A percentile compares a stretch with the other conserved stretches of the same genome.
Evolutionary conservation across 2,797 vertebrate genomes (phyloP).

Genomic region (Pseudomugil tenellus): DNA sequence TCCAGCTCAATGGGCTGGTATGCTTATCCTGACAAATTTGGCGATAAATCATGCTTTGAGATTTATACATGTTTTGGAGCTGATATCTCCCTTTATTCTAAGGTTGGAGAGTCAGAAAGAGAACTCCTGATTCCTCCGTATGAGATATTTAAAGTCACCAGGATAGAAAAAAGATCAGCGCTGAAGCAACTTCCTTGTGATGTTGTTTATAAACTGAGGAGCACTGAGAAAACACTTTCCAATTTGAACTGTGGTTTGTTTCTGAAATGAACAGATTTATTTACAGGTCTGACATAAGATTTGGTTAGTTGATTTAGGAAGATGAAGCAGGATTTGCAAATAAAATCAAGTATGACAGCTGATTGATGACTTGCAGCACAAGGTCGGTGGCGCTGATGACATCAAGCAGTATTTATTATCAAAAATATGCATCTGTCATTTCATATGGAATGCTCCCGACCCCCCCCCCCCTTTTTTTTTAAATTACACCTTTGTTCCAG

Average conservation of each 20-base stretch:
- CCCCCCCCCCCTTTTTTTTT: too few relatives aligned
- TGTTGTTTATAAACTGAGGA: constrained; percentile 51
- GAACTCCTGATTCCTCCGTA: constrained; percentile 63
- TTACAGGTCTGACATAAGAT: not conserved
- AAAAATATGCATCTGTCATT: too few relatives aligned
- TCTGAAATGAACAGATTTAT: not conserved
- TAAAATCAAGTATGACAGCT: not conserved
- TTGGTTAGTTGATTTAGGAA: not conserved
- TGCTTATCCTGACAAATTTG: constrained; percentile 11
- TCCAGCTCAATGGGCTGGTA: constrained; percentile 52
- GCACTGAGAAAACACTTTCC: constrained; percentile 19
- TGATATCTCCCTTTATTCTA: constrained; percentile 51
- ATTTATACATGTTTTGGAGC: constrained; percentile 49
- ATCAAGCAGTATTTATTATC: too few relatives aligned
- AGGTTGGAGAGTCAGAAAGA: constrained; percentile 22
- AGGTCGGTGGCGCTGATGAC: too few relatives aligned
- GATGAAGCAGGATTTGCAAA: not conserved
- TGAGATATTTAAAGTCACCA: constrained; percentile 58
- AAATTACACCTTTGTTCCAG: too few relatives aligned
- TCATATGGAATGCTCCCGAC: too few relatives aligned
- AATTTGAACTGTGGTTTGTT: constrained; percentile 49
- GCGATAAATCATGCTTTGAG: constrained; percentile 59
- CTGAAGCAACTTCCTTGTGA: constrained; percentile 44
- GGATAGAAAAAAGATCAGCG: constrained; percentile 16
- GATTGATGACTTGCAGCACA: not conserved